Evolutionary conservation across 2,888 invertebrate genomes (phyloP).

Genomic region (Archips xylosteana): DNA sequence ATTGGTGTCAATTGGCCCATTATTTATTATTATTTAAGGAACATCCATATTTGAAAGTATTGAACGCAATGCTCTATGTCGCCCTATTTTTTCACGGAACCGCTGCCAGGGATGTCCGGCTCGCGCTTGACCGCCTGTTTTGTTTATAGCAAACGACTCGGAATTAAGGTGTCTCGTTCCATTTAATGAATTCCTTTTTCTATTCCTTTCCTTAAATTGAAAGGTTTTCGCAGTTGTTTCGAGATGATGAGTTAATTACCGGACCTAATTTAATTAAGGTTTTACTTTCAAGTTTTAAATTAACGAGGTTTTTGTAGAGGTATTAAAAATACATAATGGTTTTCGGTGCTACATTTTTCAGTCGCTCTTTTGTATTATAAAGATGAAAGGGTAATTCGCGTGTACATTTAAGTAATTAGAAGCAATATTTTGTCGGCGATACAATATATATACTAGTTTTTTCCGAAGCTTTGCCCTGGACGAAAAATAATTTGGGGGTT

Average conservation of each 20-base stretch:
- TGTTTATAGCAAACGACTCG: conserved; percentile 36
- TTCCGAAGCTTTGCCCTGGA: too few relatives aligned
- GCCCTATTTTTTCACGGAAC: neutral
- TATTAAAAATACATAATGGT: neutral
- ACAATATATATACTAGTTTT: too few relatives aligned
- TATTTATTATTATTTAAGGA: too few relatives aligned
- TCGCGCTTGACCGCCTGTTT: conserved; percentile 23
- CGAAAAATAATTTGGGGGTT: too few relatives aligned
- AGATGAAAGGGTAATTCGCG: too few relatives aligned
- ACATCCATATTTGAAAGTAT: too few relatives aligned
- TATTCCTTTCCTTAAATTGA: conserved; percentile 26
- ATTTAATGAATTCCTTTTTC: conserved; percentile 34
- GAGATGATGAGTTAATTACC: conserved; percentile 31
- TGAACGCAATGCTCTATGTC: too few relatives aligned
- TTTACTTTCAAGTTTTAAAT: neutral
- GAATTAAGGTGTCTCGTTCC: conserved; percentile 40
- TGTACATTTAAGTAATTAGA: too few relatives aligned
- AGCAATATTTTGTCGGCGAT: too few relatives aligned
- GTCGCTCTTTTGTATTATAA: too few relatives aligned
- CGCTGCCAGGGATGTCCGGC: neutral
- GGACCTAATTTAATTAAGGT: conserved; percentile 10
- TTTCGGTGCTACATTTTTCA: neutral
- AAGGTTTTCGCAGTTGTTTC: conserved; percentile 25
- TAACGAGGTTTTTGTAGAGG: neutral
- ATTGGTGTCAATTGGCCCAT: too few relatives aligned